Evolutionary conservation across 2,797 vertebrate species (phyloP), one percentile per base, ranked within the genome.

Genomic region (Macrochelys suwanniensis): DNA sequence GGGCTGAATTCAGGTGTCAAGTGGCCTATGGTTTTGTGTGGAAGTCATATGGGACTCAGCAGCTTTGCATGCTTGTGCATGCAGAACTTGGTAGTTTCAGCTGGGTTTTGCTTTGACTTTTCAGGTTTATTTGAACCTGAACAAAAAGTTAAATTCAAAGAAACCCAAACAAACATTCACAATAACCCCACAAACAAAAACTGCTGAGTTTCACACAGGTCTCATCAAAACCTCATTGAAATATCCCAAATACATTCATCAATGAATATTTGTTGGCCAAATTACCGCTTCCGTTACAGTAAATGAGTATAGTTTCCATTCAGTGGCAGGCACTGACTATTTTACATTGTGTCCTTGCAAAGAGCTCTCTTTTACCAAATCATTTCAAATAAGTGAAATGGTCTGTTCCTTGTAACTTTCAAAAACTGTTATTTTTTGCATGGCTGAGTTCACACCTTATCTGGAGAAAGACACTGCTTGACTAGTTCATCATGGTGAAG

Each of bases 361-460:
- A 45, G 47, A 13, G 0, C 1, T 51, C 56, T 88, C 59, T 1
- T 74, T 78, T 89, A 49, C 68, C 82, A 5, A 4, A 28, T 2
- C 51, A 56, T 82, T 79, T 53, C 31, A 78, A 71, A 82, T 26
- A 57, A 95, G 0, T 0, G 51, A 31, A 89, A 50, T 26, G 16
- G 21, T 11, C 28, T 89, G 17, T 15, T 31, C 19, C 4, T 42
- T 59, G 10, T 0, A 0, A 53, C 68, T 42, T 42, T 42, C 68
- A 71, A 23, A 23, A 25, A 21, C 2, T 7, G 1, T 12, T n/a
- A 16, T 82, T 7, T n/a, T 47, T 9, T 31, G 0, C 4, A 2
- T 11, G 84, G 9, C 1, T n/a, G 65, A 4, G 0, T 9, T 77
- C 12, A 1, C 47, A 77, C 37, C 0, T 68, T 80, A 25, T 1